phyloP scores from a whole-genome alignment of 2,113 vertebrate genomes.

The Osmerus eperlanus region DNA sequence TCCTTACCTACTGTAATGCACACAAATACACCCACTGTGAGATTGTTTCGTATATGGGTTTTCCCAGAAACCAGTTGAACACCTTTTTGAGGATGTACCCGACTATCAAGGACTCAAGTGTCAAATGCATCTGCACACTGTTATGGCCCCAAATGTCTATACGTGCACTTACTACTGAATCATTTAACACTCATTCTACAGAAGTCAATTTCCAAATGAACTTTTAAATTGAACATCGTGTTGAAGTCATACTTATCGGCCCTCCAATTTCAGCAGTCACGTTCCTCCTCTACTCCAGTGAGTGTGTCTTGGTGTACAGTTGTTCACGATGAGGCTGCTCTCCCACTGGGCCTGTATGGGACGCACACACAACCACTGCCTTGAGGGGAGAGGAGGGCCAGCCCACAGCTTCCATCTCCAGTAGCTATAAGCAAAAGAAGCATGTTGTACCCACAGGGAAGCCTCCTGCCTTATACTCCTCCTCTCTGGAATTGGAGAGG shows the following conservation, averaged over 20 bases:
- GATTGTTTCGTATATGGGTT: too few relatives aligned
- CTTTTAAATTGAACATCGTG: not conserved
- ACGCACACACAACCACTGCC: constrained; percentile 37
- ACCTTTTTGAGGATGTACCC: too few relatives aligned
- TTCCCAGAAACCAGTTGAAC: too few relatives aligned
- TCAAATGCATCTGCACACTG: too few relatives aligned
- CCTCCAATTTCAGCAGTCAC: constrained; percentile 28
- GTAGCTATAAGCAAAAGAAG: constrained; percentile 63
- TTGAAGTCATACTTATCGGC: constrained; percentile 36
- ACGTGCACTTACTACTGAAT: too few relatives aligned
- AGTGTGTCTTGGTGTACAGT: constrained; percentile 22
- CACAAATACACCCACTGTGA: not conserved
- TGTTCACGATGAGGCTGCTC: constrained; percentile 48
- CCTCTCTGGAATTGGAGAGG: constrained; percentile 27
- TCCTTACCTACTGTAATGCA: not conserved
- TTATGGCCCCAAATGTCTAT: too few relatives aligned
- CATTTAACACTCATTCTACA: too few relatives aligned
- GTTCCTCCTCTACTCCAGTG: constrained; percentile 26
- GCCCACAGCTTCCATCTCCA: constrained; percentile 57
- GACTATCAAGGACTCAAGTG: too few relatives aligned
- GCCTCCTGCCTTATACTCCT: constrained; percentile 36
- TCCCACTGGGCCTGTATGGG: constrained; percentile 29
- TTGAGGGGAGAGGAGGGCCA: constrained; percentile 39
- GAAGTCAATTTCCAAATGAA: constrained; percentile 1
- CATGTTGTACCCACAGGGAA: constrained; percentile 46